Evolutionary conservation across 2,797 vertebrate genomes (phyloP), one percentile per base, ranked within the genome.

Genomic region (Craterocephalus amniculus): DNA sequence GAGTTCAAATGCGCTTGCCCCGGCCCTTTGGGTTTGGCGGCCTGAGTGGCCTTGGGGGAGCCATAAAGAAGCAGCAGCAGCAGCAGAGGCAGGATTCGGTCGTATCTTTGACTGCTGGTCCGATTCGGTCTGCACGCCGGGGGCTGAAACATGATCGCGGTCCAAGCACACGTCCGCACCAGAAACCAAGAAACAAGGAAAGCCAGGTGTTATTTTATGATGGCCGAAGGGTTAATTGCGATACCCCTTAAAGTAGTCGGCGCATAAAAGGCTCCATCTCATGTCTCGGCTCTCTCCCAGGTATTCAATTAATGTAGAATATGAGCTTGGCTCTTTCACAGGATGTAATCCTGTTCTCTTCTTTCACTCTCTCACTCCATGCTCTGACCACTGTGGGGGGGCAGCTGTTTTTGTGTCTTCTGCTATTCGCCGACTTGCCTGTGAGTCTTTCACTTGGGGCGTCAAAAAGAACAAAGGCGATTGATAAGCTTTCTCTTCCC

Each of bases 1-100:
- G 98, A 99, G 93, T 99, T 99, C 92, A 98, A 94, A 91, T 99
- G 97, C 0, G 96, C 96, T 86, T 96, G 96, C 64, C 95, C 95
- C 0, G 95, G 95, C 67, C 95, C 95, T 85, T 96, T 98, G 85
- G 96, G 95, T 85, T 95, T 97, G 67, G 92, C 93, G 56, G 95
- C 95, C 58, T 95, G 90, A 29, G 92, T 79, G 4, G 87, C 90
- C 31, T 92, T 65, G 49, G 89, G 83, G 66, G 90, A 85, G 80
- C 90, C 63, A 80, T 83, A 67, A 63, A 93, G 85, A 32, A 94
- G 82, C 75, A 94, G 85, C 78, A 93, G 76, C 69, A 92, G 71
- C 22, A 89, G 79, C 67, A 51, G 74, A 0, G 75, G 74, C 74
- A 86, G 71, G 60, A 78, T 73, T 76, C 69, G 72, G 74, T 85